phyloP scores from a whole-genome alignment of 2,113 vertebrate species.

The Polypterus bichir region DNA sequence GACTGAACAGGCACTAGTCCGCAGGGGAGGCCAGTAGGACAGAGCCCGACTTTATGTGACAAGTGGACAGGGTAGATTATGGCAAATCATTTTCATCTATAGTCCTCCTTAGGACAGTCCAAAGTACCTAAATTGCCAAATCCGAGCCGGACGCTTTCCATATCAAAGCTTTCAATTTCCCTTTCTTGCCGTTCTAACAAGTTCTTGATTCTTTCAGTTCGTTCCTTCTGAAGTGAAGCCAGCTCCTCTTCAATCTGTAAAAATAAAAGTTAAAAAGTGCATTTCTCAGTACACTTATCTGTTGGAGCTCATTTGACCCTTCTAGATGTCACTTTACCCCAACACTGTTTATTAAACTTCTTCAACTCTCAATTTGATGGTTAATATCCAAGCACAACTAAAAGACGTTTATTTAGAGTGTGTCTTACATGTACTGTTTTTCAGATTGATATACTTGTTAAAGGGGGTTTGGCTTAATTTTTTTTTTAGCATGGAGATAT shows the following conservation, averaged over 20 bases:
- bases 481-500: too few relatives aligned
- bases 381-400: too few relatives aligned
- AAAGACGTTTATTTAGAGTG: too few relatives aligned
- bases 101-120: conserved; percentile 96
- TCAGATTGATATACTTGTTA: too few relatives aligned
- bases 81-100: conserved; percentile 77
- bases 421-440: too few relatives aligned
- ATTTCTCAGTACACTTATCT: too few relatives aligned
- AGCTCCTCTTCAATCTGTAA: conserved; percentile 94
- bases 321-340: too few relatives aligned
- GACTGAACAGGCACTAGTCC: conserved; percentile 80
- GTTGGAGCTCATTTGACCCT: too few relatives aligned
- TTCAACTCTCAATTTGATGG: too few relatives aligned
- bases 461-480: too few relatives aligned
- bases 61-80: conserved; percentile 3
- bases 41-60: conserved; percentile 40
- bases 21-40: conserved; percentile 70
- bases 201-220: conserved; percentile 88
- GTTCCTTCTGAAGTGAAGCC: conserved; percentile 92
- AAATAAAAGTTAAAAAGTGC: neutral
- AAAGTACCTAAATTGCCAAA: conserved; percentile 82
- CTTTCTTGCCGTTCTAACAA: conserved; percentile 89
- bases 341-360: too few relatives aligned
- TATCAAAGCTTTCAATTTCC: conserved; percentile 84
- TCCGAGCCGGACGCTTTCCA: conserved; percentile 92